Percentiles rank a stretch among this genome's conserved stretches.
phyloP scores from a whole-genome alignment of 1,140 invertebrate genomes.

The Lordiphosa mommai region DNA sequence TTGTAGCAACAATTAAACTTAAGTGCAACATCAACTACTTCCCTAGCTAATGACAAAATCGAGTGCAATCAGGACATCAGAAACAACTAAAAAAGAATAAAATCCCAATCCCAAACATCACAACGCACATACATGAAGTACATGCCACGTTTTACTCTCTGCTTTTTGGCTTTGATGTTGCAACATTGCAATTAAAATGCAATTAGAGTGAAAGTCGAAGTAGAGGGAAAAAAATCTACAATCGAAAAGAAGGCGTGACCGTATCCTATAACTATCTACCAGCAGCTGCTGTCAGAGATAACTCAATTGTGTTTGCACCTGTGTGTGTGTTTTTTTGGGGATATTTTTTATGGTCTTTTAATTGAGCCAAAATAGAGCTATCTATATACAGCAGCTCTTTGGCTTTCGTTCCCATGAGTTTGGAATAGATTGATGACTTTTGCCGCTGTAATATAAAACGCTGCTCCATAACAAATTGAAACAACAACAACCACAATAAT shows the following conservation, averaged over 20 bases:
- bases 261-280: neutral
- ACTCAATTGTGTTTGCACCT: slow-evolving; percentile 4
- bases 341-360: slow-evolving; percentile 2
- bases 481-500: too few relatives aligned
- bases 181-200: slow-evolving; percentile 63
- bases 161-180: neutral
- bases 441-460: too few relatives aligned
- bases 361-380: neutral
- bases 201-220: slow-evolving; percentile 51
- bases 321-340: neutral
- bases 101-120: neutral
- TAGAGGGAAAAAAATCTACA: neutral
- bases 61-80: slow-evolving; percentile 21
- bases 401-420: neutral
- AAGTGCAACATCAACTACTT: slow-evolving; percentile 9
- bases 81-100: slow-evolving; percentile 8
- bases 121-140: neutral
- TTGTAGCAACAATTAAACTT: slow-evolving; percentile 3
- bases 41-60: slow-evolving; percentile 36
- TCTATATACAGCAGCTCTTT: too few relatives aligned
- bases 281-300: neutral
- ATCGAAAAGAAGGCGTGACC: slow-evolving; percentile 1
- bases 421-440: neutral
- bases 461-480: too few relatives aligned
- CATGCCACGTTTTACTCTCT: neutral